A percentile compares a stretch with the other conserved stretches of the same genome.
Conservation (phyloP, 1,140 invertebrate species). For the Goniozus legneri region DNA sequence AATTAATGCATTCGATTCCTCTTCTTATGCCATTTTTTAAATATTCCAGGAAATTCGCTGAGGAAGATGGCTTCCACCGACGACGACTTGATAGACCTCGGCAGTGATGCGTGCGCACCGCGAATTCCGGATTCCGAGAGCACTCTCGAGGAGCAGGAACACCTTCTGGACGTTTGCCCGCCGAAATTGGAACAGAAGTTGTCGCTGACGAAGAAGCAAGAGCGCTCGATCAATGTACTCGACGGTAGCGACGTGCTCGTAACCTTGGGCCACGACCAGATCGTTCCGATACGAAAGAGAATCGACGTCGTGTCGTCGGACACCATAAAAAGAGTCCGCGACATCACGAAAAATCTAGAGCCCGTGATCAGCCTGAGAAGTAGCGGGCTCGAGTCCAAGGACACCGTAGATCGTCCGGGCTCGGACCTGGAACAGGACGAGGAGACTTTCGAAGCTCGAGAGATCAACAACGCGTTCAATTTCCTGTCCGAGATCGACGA, state of each 20-base stretch:
- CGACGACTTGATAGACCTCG: conserved; percentile 48
- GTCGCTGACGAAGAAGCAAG: conserved; percentile 34
- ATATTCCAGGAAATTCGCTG: too few species aligned
- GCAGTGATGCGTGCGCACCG: conserved; percentile 33
- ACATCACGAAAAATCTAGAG: conserved; percentile 48
- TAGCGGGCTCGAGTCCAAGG: conserved; percentile 14
- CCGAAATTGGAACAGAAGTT: conserved; percentile 48
- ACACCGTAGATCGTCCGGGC: conserved; percentile 1
- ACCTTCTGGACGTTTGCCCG: conserved; percentile 47
- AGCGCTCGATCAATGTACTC: conserved; percentile 16
- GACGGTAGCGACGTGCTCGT: conserved; percentile 38
- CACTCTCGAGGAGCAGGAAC: conserved; percentile 44
- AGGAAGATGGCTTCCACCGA: conserved; percentile 38
- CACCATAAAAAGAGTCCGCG: conserved; percentile 46
- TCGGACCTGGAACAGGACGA: conserved; percentile 20
- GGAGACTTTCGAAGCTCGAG: conserved; percentile 33
- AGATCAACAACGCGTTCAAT: conserved; percentile 46
- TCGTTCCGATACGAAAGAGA: conserved; percentile 41
- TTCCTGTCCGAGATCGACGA: conserved; percentile 44
- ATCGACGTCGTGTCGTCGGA: conserved; percentile 51
- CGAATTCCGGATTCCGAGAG: conserved; percentile 20
- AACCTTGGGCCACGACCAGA: conserved; percentile 47
- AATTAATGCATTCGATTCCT: too few species aligned
- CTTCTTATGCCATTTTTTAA: too few species aligned
- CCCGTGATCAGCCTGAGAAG: conserved; percentile 39